Percentiles rank a stretch among this genome's conserved stretches.
These are phyloP conservation scores for Ellobium chinense DNA, from an alignment of 2,888 invertebrate genomes.

Conservation along the genomic window DNA sequence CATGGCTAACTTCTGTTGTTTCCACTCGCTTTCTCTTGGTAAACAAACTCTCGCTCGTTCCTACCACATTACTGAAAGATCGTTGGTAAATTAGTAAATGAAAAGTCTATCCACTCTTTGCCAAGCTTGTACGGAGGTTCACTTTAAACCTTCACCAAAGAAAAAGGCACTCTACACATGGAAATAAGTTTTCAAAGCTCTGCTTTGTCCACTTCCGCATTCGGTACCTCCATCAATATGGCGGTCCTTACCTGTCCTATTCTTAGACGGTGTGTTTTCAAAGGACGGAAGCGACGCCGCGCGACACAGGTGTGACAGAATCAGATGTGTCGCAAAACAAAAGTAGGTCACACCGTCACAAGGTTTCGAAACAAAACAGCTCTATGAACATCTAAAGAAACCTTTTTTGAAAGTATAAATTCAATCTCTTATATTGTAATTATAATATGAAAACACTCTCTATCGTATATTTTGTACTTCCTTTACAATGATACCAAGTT, in stretches of 20 bases:
- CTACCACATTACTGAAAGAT: too few relatives aligned
- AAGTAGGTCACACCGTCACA: constrained; percentile 16
- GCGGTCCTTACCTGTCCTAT: background rate
- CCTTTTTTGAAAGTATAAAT: too few relatives aligned
- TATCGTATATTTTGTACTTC: too few relatives aligned
- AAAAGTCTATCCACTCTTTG: too few relatives aligned
- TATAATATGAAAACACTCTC: too few relatives aligned
- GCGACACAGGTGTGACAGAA: constrained; percentile 27
- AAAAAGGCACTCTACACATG: background rate
- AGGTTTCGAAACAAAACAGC: too few relatives aligned
- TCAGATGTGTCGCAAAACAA: constrained; percentile 7
- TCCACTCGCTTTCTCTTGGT: too few relatives aligned
- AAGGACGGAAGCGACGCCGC: constrained; percentile 17
- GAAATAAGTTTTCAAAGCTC: background rate
- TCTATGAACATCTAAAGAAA: too few relatives aligned
- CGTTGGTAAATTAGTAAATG: too few relatives aligned
- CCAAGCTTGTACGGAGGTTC: background rate
- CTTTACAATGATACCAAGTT: too few relatives aligned
- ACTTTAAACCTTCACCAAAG: background rate
- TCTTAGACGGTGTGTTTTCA: background rate
- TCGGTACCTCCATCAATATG: constrained; percentile 12
- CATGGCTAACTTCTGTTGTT: constrained; percentile 2
- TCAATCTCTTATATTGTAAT: too few relatives aligned
- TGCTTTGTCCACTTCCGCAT: constrained; percentile 38
- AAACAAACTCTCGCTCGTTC: too few relatives aligned